These are phyloP conservation scores for Chelonus insularis DNA, from an alignment of 1,140 invertebrate genomes.

Conservation along the genomic window DNA sequence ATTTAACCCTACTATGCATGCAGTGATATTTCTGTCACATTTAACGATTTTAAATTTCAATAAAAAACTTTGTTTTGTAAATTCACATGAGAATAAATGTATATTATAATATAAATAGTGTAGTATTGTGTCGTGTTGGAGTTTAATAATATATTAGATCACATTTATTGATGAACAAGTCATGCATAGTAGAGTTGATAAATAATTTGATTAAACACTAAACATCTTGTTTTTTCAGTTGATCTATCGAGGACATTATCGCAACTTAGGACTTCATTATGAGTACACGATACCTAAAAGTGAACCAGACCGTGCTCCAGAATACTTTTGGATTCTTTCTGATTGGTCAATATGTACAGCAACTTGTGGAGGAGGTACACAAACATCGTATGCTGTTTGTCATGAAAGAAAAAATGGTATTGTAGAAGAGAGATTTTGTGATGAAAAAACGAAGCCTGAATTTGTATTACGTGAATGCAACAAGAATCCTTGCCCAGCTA, in stretches of 20 bases:
- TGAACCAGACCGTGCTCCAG: slow-evolving; percentile 64
- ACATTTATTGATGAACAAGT: too few species aligned
- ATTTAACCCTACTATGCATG: too few species aligned
- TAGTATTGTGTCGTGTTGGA: too few species aligned
- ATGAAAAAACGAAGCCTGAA: slow-evolving; percentile 63
- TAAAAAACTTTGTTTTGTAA: too few species aligned
- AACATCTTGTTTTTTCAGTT: slow-evolving; percentile 71
- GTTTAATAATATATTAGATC: too few species aligned
- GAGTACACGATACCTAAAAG: slow-evolving; percentile 79
- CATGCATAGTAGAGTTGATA: too few species aligned
- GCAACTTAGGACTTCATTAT: slow-evolving; percentile 79
- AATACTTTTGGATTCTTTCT: slow-evolving; percentile 73
- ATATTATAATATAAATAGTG: too few species aligned
- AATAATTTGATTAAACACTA: too few species aligned
- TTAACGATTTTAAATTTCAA: too few species aligned
- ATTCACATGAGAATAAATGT: too few species aligned
- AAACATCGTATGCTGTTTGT: slow-evolving; percentile 68
- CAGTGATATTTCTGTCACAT: too few species aligned
- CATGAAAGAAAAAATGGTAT: slow-evolving; percentile 66
- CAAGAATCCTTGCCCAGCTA: slow-evolving; percentile 71
- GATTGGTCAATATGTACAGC: slow-evolving; percentile 80
- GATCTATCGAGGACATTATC: slow-evolving; percentile 74
- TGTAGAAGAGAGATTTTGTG: slow-evolving; percentile 70
- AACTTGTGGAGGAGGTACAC: slow-evolving; percentile 75
- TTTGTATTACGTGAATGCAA: slow-evolving; percentile 68